Conservation (phyloP, 2,888 invertebrate species). For the Drosophila gaucha region DNA sequence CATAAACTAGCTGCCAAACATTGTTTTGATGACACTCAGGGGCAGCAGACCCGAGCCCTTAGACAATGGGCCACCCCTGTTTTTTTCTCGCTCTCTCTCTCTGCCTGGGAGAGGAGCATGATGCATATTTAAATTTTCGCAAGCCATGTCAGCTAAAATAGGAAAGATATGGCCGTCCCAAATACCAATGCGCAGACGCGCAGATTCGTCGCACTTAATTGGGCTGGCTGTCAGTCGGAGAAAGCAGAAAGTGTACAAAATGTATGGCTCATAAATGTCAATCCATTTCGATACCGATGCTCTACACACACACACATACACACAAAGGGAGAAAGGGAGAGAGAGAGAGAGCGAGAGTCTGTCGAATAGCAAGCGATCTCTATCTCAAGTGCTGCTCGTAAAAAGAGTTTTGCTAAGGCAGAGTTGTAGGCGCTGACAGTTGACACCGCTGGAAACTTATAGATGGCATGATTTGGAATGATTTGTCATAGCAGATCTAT, state of each 20-base stretch:
- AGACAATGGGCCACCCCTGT: constrained; percentile 49
- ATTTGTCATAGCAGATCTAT: constrained; percentile 18
- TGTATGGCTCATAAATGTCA: constrained; percentile 78
- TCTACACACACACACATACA: not conserved
- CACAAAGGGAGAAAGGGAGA: not conserved
- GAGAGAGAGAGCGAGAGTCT: not conserved
- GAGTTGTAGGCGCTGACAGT: constrained; percentile 19
- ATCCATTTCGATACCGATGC: constrained; percentile 27
- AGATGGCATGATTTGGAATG: not conserved
- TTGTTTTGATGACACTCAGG: constrained; percentile 79
- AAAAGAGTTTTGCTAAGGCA: constrained; percentile 21
- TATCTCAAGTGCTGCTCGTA: constrained; percentile 58
- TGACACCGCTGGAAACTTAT: constrained; percentile 16
- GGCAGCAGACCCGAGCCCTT: constrained; percentile 45
- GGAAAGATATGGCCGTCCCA: constrained; percentile 54
- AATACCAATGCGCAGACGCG: not conserved
- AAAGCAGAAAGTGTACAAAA: constrained; percentile 63
- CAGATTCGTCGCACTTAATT: constrained; percentile 76
- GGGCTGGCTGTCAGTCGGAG: constrained; percentile 46
- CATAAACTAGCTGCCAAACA: constrained; percentile 77
- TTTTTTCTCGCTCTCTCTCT: not conserved
- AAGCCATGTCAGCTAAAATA: constrained; percentile 49
- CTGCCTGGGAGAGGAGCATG: constrained; percentile 34
- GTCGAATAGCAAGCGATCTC: constrained; percentile 34
- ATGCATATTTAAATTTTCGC: constrained; percentile 71